Percentiles rank a stretch among this genome's conserved stretches.
These are phyloP conservation scores for Elymnias hypermnestra DNA, from an alignment of 1,140 invertebrate genomes.

Conservation along the genomic window DNA sequence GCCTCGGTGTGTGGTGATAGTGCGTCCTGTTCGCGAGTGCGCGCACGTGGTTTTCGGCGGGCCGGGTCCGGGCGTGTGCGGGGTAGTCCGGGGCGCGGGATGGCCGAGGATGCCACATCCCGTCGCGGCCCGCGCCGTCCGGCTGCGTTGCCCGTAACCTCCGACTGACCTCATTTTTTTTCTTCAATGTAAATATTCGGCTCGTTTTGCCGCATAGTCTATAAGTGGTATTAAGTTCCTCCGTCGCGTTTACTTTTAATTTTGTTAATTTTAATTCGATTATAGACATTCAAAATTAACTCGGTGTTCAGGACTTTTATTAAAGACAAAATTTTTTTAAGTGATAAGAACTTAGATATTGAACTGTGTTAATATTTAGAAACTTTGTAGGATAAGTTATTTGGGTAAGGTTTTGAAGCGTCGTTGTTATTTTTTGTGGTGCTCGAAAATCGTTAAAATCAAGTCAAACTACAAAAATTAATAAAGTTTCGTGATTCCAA, in stretches of 20 bases:
- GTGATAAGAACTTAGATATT: constrained; percentile 47
- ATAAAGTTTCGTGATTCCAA: constrained; percentile 41
- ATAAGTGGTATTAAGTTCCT: constrained; percentile 75
- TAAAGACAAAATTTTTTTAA: constrained; percentile 37
- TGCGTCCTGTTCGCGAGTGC: constrained; percentile 52
- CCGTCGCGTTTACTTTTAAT: constrained; percentile 53
- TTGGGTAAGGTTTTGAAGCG: constrained; percentile 40
- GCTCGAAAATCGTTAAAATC: constrained; percentile 32
- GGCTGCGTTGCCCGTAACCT: constrained; percentile 75
- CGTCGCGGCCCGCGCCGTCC: constrained; percentile 69
- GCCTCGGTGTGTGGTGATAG: constrained; percentile 16
- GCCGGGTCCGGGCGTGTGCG: constrained; percentile 30
- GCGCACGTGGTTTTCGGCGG: constrained; percentile 64
- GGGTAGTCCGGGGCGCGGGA: constrained; percentile 29
- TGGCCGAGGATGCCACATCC: constrained; percentile 51
- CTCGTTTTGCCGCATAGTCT: constrained; percentile 71
- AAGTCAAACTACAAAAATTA: constrained; percentile 32
- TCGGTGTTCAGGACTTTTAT: constrained; percentile 43
- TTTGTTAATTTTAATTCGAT: constrained; percentile 36
- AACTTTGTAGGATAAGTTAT: constrained; percentile 45
- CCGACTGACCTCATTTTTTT: constrained; percentile 74
- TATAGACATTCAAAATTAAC: constrained; percentile 45
- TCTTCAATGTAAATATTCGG: constrained; percentile 75
- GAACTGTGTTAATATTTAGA: constrained; percentile 41
- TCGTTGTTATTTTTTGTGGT: constrained; percentile 47